Base-by-base conservation (phyloP, 2,888 invertebrate genomes). In the Tenthredo scrophulariae region DNA sequence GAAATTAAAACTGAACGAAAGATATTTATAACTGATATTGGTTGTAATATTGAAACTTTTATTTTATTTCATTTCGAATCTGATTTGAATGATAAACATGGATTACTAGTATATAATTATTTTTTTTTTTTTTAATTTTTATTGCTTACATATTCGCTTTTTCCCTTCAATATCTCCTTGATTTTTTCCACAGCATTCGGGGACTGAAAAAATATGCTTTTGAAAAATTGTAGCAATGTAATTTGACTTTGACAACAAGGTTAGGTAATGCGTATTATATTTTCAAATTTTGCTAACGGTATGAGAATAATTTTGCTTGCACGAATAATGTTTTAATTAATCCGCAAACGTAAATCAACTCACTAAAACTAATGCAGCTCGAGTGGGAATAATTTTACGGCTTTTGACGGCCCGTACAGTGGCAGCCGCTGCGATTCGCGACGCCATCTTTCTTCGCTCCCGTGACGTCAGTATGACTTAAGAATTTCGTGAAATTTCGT, bases 381-480 rank as follows among this genome's bases (percentile, higher is more conserved):
- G 95, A 72, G 96, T 96, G n/a, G 98, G 96, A 86, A 97, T 93
- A 87, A 97, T 93, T 93, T 95, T 96, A 91, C 97, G 95, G 89
- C 96, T 96, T 93, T 97, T 97, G 40, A 98, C 96, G 88, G 98
- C 97, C 89, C 97, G 95, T 43, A 98, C 98, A 84, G 98, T 98
- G 43, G 98, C 98, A 92, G 97, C 96, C 86, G 97, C 97, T 90
- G 97, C 96, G 86, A 96, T 95, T 95, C 96, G 96, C 88, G 97
- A 96, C 93, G 97, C 96, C 97, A 97, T 97, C 90, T 92, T 93
- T 90, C 87, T 87, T 50, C 87, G 62, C 74, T 90, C 22, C 90
- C 91, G 85, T 85, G 85, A 85, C 85, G 84, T 83, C 82, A 85
- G 77, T 77, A 67, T 83, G 70, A 83, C 83, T 83, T 83, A 70